These are phyloP conservation scores for Drosophila algonquin DNA, from an alignment of 2,888 invertebrate genomes.

Conservation along the genomic window DNA sequence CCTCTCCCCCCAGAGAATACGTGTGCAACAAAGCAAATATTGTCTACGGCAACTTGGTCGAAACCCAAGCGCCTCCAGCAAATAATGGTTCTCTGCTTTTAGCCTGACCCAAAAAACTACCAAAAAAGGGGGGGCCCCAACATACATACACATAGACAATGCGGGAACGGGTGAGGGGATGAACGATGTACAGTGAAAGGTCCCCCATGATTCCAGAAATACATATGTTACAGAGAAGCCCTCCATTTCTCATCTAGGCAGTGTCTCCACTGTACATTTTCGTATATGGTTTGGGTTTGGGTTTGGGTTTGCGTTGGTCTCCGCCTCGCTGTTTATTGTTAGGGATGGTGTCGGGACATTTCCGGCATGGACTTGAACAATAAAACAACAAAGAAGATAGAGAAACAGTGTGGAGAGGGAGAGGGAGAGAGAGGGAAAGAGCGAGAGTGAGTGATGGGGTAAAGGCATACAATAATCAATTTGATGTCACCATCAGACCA, in stretches of 20 bases:
- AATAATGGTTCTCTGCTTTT: constrained; percentile 15
- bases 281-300: constrained; percentile 4
- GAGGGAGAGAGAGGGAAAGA: constrained; percentile 12
- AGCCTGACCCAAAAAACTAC: constrained; percentile 22
- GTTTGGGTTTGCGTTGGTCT: constrained; percentile 28
- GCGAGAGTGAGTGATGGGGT: constrained; percentile 4
- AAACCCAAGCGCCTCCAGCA: constrained; percentile 1
- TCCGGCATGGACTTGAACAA: constrained; percentile 59
- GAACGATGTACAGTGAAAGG: neutral
- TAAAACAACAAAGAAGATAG: constrained; percentile 31
- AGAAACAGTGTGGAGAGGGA: neutral
- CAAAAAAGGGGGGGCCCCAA: neutral
- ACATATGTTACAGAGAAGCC: neutral
- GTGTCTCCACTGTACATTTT: constrained; percentile 6
- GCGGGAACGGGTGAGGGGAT: neutral
- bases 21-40: constrained; percentile 1
- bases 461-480: constrained; percentile 35
- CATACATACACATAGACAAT: constrained; percentile 4
- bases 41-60: neutral
- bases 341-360: constrained; percentile 41
- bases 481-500: constrained; percentile 32
- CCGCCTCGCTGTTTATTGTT: neutral
- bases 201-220: neutral
- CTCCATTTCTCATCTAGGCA: neutral
- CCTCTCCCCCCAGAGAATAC: constrained; percentile 4